Evolutionary conservation across 2,888 invertebrate species (phyloP), one percentile per base, ranked within the genome.

Genomic region (Phragmatobia fuliginosa): DNA sequence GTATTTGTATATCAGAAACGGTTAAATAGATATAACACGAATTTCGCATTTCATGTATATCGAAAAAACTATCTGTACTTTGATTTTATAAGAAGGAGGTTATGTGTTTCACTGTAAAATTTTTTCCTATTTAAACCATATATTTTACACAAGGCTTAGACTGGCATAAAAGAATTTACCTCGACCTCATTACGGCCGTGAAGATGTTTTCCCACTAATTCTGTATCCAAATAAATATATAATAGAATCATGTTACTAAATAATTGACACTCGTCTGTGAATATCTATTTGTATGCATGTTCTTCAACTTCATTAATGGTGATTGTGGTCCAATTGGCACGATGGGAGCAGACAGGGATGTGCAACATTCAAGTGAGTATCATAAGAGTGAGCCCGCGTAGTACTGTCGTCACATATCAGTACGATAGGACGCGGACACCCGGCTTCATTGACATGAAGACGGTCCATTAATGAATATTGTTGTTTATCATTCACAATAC

Each of bases 301-400:
- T 73, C 56, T 60, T 31, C 33, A 76, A 75, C 71, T 65, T 72
- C 68, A 79, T 78, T 75, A 66, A 74, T 62, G 70, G 75, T 83
- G 82, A 88, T 87, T 89, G 84, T 87, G 82, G 79, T 81, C 80
- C 83, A 90, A 88, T 90, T 89, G 85, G 72, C 86, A 87, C 82
- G 80, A 80, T 77, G 76, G 79, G 80, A 73, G 79, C 73, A 73
- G 78, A 73, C 82, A 80, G 79, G 77, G 80, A 78, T 67, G 77
- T 84, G 83, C 87, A 85, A 78, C 73, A 73, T 77, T 75, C 85
- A 77, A 83, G 79, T 76, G 78, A 75, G 73, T 74, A 77, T 74
- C 68, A 66, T 74, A 73, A 72, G 72, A 77, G 77, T 80, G 72
- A 74, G 80, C 81, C 79, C 79, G 81, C 78, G 79, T 86, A 86